These are phyloP conservation scores for Cyanoderma ruficeps DNA, from an alignment of 2,113 vertebrate genomes.

Conservation along the genomic window DNA sequence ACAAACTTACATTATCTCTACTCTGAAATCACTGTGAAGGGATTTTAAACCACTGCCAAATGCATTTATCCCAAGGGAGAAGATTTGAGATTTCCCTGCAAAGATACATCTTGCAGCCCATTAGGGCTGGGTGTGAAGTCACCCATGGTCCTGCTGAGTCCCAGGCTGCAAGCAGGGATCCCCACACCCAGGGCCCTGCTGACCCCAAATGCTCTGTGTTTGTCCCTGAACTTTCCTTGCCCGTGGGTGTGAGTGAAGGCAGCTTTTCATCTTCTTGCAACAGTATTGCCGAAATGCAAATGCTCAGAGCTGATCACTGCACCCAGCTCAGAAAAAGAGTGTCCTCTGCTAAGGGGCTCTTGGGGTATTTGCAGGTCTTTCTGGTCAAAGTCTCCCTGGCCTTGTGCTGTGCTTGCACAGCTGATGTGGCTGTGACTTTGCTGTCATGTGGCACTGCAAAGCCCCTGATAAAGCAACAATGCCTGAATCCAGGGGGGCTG, in stretches of 20 bases:
- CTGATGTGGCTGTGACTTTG: background rate
- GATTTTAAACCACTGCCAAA: background rate
- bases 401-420: background rate
- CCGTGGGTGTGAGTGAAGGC: background rate
- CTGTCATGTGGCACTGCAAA: background rate
- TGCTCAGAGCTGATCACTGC: background rate
- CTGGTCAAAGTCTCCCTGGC: background rate
- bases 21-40: background rate
- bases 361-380: background rate
- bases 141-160: background rate
- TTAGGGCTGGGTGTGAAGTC: background rate
- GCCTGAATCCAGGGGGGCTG: background rate
- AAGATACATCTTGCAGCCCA: fast-evolving
- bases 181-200: no score
- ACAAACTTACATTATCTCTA: background rate
- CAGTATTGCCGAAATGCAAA: background rate
- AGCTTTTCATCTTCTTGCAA: background rate
- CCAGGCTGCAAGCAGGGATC: background rate
- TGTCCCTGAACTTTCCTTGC: fast-evolving
- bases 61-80: background rate
- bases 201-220: fast-evolving
- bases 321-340: background rate
- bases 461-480: background rate
- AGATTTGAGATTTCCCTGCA: background rate
- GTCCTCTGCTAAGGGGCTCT: fast-evolving